Evolutionary conservation across 2,113 vertebrate genomes (phyloP), one percentile per base, ranked within the genome.

Genomic region (Ceyx margarethae): DNA sequence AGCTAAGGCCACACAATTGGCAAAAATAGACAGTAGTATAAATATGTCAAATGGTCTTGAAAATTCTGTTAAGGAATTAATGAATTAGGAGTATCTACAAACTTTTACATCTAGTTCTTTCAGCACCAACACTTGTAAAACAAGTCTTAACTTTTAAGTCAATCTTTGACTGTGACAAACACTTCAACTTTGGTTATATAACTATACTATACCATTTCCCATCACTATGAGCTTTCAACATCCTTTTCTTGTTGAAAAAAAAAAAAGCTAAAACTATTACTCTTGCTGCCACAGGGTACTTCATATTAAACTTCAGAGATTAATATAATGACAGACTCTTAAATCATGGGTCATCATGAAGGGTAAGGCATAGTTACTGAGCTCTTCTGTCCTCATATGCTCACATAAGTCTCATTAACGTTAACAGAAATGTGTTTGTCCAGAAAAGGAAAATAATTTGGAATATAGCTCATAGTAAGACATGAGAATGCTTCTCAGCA

Each of bases 1-100:
- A 98, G 99, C 99, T 99, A 99, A 99, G 99, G 99, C 99, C 99
- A 99, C 99, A 98, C 99, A 99, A 98, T 99, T 99, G 98, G 99
- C 99, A 99, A 99, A 99, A 98, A 99, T 99, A 98, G 99, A 98
- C 97, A 99, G 97, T 98, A 99, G 98, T 99, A 99, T 99, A 99
- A 99, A 99, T 98, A 99, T 98, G 99, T 99, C 99, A 98, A 99
- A 99, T 98, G 99, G 99, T 99, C 99, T 99, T 98, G 92, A 95
- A 91, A 95, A 37, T 76, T 72, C 83, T 67, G 97, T 99, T 98
- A 99, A 99, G 98, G 99, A 97, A 96, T 72, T 91, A n/a, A 85
- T 23, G 35, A 54, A 46, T 89, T 79, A 62, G 3, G 5, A 78
- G 65, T 81, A 94, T 51, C 58, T 64, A 81, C 64, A 92, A 66